These are phyloP conservation scores for Myotis myotis DNA, from an alignment of 2,797 vertebrate species.

Conservation along the genomic window DNA sequence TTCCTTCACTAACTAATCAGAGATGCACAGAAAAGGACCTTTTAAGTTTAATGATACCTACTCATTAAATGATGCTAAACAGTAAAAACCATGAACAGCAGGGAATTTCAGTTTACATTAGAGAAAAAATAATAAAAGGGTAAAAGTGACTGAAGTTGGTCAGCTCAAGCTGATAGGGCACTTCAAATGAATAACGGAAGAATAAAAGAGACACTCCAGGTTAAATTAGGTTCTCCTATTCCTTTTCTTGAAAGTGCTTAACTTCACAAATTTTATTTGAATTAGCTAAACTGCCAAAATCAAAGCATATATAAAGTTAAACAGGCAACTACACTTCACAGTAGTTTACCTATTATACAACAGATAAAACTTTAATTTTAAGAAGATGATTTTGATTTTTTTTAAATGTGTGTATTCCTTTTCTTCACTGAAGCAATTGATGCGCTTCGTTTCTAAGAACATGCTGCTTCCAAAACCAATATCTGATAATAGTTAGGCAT, in stretches of 20 bases:
- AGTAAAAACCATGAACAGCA: conserved; percentile 91
- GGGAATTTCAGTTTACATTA: conserved; percentile 98
- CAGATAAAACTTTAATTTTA: conserved; percentile 90
- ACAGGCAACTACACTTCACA: conserved; percentile 94
- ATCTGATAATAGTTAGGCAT: not conserved
- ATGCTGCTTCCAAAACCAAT: conserved; percentile 55
- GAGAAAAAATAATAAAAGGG: conserved; percentile 97
- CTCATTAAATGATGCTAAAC: conserved; percentile 93
- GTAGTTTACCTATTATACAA: conserved; percentile 95
- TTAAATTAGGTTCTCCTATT: conserved; percentile 97
- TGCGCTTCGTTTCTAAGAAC: conserved; percentile 77
- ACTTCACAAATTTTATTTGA: conserved; percentile 97
- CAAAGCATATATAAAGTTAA: conserved; percentile 96
- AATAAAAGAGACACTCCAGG: conserved; percentile 96
- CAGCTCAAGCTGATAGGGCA: conserved; percentile 98
- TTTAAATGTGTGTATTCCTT: conserved; percentile 72
- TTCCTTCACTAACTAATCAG: conserved; percentile 89
- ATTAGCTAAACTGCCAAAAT: conserved; percentile 96
- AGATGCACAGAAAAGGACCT: conserved; percentile 88
- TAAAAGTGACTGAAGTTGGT: conserved; percentile 99
- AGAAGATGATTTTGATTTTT: conserved; percentile 79
- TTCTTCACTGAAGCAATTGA: conserved; percentile 74
- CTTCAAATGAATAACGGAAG: conserved; percentile 95
- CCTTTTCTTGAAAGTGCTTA: conserved; percentile 92
- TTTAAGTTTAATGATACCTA: conserved; percentile 97